Evolutionary conservation across 2,113 vertebrate genomes (phyloP).

Genomic region (Phalacrocorax pelagicus): DNA sequence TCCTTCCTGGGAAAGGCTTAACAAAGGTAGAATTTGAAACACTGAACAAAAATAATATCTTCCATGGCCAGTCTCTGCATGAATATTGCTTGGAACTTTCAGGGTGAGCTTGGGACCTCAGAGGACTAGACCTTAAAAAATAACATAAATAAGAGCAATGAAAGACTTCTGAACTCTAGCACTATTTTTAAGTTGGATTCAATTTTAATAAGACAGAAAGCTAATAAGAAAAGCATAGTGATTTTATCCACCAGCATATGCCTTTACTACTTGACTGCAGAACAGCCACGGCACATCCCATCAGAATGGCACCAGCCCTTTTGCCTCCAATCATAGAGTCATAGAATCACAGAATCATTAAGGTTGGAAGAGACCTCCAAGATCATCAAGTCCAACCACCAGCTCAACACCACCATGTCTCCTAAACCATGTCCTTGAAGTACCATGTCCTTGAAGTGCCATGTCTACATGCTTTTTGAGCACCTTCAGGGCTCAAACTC

Average conservation of each 20-base stretch:
- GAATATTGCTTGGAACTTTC: neutral
- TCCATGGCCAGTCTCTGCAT: neutral
- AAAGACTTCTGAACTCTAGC: neutral
- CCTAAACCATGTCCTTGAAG: no score
- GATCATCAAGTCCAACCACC: no score
- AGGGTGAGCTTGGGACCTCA: neutral
- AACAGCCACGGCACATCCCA: neutral
- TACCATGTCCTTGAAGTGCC: no score
- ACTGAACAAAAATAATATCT: neutral
- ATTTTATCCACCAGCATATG: neutral
- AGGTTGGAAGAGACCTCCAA: no score
- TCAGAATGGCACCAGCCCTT: slow-evolving; percentile 5
- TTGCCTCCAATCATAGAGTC: neutral
- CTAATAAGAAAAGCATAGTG: neutral
- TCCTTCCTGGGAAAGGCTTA: neutral
- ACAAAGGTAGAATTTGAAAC: neutral
- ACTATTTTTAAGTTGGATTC: neutral
- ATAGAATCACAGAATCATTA: no score
- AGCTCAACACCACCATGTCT: no score
- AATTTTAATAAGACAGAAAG: neutral
- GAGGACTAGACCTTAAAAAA: neutral
- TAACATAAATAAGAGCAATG: neutral
- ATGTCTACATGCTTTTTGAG: no score
- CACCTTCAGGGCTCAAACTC: no score
- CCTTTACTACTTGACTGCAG: neutral